Conservation (phyloP, 2,113 vertebrate species). For the Cettia cetti region DNA sequence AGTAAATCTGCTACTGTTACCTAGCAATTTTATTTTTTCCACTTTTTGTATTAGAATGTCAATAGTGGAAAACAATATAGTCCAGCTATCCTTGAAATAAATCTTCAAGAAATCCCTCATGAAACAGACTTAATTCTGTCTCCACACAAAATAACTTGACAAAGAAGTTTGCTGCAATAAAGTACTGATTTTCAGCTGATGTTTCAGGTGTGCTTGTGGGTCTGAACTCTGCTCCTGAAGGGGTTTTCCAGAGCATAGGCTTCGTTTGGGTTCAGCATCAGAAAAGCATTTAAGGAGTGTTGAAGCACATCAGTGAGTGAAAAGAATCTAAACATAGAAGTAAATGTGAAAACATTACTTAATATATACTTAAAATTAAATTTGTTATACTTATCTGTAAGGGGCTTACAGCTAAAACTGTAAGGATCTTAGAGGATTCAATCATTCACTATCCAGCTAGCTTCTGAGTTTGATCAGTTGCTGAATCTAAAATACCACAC, state of each 20-base stretch:
- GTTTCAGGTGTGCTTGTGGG: background rate
- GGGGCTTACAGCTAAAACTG: background rate
- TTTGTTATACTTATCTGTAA: background rate
- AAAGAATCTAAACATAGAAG: background rate
- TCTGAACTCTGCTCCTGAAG: background rate
- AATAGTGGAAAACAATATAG: background rate
- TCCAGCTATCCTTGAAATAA: background rate
- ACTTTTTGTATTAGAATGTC: background rate
- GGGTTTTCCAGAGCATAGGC: background rate
- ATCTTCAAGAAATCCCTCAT: background rate
- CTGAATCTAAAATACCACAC: background rate
- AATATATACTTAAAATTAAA: background rate
- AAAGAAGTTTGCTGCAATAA: background rate
- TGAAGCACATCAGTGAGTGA: background rate
- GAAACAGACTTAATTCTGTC: background rate
- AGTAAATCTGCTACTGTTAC: background rate
- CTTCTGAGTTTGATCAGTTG: background rate
- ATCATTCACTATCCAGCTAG: background rate
- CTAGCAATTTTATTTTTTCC: conserved; percentile 8
- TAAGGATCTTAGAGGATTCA: background rate
- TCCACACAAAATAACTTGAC: background rate
- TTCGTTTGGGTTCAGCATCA: background rate
- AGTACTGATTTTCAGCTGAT: background rate
- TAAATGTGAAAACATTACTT: background rate
- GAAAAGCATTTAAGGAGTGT: background rate